These are phyloP conservation scores for Thaumetopoea pityocampa DNA, from an alignment of 1,140 invertebrate genomes.

Conservation along the genomic window DNA sequence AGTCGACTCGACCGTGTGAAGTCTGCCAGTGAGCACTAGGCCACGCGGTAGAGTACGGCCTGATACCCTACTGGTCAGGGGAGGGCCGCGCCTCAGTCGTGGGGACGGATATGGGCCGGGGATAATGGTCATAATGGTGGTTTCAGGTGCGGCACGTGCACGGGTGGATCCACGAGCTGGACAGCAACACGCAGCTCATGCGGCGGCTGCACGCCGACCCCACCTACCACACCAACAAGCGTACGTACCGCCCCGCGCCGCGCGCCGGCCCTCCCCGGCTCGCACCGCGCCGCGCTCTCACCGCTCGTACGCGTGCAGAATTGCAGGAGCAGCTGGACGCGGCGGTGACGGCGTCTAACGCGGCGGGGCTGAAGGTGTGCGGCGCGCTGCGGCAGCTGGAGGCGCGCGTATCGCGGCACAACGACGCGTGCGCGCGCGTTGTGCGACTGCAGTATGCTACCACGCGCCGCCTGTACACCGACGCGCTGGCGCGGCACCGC, in stretches of 20 bases:
- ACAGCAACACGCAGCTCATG: conserved; percentile 71
- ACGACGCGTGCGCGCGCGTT: conserved; percentile 58
- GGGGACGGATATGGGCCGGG: too few species aligned
- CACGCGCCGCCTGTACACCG: conserved; percentile 67
- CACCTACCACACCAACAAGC: conserved; percentile 75
- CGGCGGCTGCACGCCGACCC: conserved; percentile 77
- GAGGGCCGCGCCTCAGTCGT: too few species aligned
- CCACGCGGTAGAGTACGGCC: too few species aligned
- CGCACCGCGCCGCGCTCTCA: background rate
- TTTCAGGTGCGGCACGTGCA: conserved; percentile 75
- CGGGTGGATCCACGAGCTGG: conserved; percentile 69
- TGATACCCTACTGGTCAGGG: too few species aligned
- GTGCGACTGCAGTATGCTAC: conserved; percentile 71
- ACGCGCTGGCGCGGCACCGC: conserved; percentile 86
- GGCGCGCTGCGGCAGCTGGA: conserved; percentile 65
- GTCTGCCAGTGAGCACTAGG: too few species aligned
- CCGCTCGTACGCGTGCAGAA: conserved; percentile 53
- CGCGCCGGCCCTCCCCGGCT: too few species aligned
- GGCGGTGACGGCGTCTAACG: conserved; percentile 44
- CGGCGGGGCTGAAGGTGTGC: conserved; percentile 50
- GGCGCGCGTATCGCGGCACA: conserved; percentile 35
- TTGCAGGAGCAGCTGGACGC: conserved; percentile 77
- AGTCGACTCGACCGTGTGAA: too few species aligned
- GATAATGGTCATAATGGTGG: too few species aligned
- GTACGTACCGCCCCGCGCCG: conserved; percentile 44